Evolutionary conservation across 2,797 vertebrate species (phyloP), one percentile per base, ranked within the genome.

Genomic region (Danio tinwini): DNA sequence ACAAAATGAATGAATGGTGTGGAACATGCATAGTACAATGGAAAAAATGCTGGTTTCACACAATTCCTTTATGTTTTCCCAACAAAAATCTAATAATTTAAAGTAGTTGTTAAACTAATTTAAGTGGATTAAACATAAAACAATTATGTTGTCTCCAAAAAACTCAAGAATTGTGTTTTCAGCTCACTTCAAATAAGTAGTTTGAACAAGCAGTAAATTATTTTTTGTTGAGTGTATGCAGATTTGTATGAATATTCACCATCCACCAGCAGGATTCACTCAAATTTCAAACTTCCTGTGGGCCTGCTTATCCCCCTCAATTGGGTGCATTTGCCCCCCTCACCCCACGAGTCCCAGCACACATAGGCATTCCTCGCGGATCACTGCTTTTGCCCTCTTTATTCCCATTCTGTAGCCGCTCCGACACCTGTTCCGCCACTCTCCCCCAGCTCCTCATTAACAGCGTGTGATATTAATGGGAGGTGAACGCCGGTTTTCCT

Each of bases 381-480:
- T 93, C 93, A 93, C 90, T 93, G 92, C 91, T 85, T 86, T 59
- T 65, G 88, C 90, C 91, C 90, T 92, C 90, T 94, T 93, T 93
- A 92, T 93, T 93, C 90, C 90, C 86, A 87, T 91, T 93, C 92
- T 91, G 91, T 89, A 88, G 87, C 89, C 90, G 84, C 84, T 88
- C 88, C 78, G 88, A 94, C 93, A 94, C 93, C 93, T 94, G 93
- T 92, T 81, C 84, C 72, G 13, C 82, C 84, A 58, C 86, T 81
- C 73, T 76, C 78, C 81, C 68, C 76, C 52, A 58, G 19, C 67
- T 89, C 89, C 92, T 93, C 93, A 94, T 94, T 94, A 95, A 93
- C 94, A 89, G 88, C 75, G 53, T 85, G 92, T 94, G 93, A 94
- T 94, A 94, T 94, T 94, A 93, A 94, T 94, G 92, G 90, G 90